Percentiles rank a stretch among this genome's conserved stretches.
Conservation (phyloP, 2,113 vertebrate genomes). For the Panthera uncia region DNA sequence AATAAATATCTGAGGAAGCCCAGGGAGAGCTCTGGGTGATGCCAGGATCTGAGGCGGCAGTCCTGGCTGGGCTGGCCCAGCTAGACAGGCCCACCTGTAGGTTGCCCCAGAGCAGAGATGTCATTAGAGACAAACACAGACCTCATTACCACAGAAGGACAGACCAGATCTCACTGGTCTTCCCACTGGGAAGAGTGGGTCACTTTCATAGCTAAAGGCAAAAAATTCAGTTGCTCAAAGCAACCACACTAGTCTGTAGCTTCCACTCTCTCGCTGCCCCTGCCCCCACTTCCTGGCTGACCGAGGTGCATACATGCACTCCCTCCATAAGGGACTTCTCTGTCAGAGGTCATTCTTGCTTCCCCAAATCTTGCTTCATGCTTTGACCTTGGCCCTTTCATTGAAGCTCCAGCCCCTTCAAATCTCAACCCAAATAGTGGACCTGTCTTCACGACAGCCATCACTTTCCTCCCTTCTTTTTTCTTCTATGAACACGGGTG, state of each 20-base stretch:
- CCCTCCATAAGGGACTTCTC: background rate
- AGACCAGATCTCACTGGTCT: background rate
- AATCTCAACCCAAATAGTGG: background rate
- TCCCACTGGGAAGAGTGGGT: background rate
- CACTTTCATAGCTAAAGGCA: background rate
- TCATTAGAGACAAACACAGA: background rate
- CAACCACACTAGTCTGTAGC: background rate
- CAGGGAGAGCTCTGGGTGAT: background rate
- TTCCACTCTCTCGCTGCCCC: background rate
- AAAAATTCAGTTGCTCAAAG: background rate
- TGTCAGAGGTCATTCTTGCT: background rate
- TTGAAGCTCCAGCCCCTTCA: background rate
- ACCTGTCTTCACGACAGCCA: background rate
- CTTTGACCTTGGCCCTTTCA: background rate
- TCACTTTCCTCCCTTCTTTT: background rate
- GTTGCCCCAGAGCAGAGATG: background rate
- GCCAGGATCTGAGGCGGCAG: background rate
- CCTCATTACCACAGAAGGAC: background rate
- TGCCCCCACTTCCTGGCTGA: background rate
- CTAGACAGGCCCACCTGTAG: background rate
- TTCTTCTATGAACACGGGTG: background rate
- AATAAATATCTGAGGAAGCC: background rate
- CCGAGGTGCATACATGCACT: rapidly evolving
- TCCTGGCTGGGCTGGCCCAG: background rate
- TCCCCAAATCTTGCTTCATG: background rate